These are phyloP conservation scores for Columbina picui DNA, from an alignment of 2,113 vertebrate species.

Conservation along the genomic window DNA sequence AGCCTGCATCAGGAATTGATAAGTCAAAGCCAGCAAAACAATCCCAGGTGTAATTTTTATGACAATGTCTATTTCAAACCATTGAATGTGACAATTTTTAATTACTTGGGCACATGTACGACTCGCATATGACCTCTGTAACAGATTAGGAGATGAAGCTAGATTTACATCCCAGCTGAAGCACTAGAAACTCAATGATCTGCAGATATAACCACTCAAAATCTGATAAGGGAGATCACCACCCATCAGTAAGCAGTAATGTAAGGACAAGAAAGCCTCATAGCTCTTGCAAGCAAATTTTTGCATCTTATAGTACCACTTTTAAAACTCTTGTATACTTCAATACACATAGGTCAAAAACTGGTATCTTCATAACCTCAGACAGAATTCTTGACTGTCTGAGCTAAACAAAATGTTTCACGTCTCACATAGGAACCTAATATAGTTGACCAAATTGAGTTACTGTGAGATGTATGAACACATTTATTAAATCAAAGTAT, in stretches of 20 bases:
- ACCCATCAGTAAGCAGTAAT: fast-evolving
- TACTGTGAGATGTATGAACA: fast-evolving
- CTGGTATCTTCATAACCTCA: neutral
- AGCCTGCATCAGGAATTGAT: neutral
- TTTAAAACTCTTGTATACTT: neutral
- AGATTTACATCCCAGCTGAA: neutral
- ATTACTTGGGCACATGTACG: neutral
- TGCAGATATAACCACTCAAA: neutral
- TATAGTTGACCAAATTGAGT: neutral
- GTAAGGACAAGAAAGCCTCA: fast-evolving
- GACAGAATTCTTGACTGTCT: neutral
- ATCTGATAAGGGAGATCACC: neutral
- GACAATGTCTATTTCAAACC: neutral
- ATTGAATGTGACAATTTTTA: neutral
- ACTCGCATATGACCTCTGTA: neutral
- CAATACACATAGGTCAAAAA: neutral
- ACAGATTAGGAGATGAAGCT: neutral
- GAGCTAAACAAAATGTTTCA: neutral
- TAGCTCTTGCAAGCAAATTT: neutral
- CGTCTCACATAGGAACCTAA: neutral
- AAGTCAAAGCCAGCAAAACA: neutral
- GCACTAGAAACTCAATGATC: neutral
- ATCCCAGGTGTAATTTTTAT: slow-evolving; percentile 5
- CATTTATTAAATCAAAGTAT: neutral
- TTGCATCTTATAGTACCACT: fast-evolving